Conservation (phyloP, 2,113 vertebrate genomes). For the Hippolais icterina region DNA sequence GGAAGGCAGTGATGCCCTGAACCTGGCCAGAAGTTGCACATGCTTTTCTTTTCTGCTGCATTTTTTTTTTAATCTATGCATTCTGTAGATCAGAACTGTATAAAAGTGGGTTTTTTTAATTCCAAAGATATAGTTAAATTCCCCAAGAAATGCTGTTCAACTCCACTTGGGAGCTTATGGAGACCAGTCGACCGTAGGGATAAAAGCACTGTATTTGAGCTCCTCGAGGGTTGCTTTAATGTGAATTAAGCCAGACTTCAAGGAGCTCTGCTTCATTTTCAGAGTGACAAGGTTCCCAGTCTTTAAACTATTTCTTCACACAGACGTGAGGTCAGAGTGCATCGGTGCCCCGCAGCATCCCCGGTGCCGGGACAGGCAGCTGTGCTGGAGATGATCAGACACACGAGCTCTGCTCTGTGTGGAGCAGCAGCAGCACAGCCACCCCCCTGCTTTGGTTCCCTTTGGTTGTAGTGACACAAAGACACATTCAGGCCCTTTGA, state of each 20-base stretch:
- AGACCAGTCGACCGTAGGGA: neutral
- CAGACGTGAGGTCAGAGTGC: neutral
- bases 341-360: neutral
- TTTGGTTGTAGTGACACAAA: neutral
- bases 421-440: neutral
- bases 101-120: neutral
- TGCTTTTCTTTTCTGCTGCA: neutral
- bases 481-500: conserved; percentile 34
- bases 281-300: neutral
- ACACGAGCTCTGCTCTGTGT: neutral
- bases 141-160: neutral
- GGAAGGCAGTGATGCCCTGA: neutral
- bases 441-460: neutral
- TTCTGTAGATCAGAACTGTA: neutral
- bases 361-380: neutral
- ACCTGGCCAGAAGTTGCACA: fast-evolving
- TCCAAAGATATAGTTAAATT: neutral
- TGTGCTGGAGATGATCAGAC: neutral
- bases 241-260: neutral
- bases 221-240: neutral
- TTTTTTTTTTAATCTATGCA: neutral
- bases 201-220: neutral
- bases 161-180: neutral
- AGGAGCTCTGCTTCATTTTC: neutral
- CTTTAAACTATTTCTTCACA: neutral